Evolutionary conservation across 2,888 invertebrate genomes (phyloP), one percentile per base, ranked within the genome.

Genomic region (Creontiades dilutus): DNA sequence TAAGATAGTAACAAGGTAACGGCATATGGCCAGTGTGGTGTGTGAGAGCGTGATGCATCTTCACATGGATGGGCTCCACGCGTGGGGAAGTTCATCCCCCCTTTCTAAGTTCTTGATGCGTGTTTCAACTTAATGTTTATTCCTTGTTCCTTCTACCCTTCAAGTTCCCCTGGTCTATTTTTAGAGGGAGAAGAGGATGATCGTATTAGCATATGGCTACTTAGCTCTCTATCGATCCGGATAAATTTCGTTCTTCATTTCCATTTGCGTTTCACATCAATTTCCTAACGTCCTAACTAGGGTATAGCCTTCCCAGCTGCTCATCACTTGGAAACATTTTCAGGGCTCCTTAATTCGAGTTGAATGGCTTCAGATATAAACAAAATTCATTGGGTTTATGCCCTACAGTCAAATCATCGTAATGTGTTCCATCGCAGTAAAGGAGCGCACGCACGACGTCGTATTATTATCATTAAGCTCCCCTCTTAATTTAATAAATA

Each of bases 191-290:
- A 27, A 23, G 68, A 68, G 19, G 57, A 57, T n/a, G 57, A 57
- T 57, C 68, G 23, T 27, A 68, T 68, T 68, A 68, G 12, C 68
- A 68, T 27, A 68, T 68, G 68, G 68, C 68, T 68, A 68, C 68
- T 68, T 27, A 27, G 23, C 5, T 68, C 68, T 68, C 19, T 68
- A 68, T 68, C 27, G 68, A 68, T 68, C 23, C 68, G 68, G 68
- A 68, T 23, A 68, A 68, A 68, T 19, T 4, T 19, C 68, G 12
- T 23, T 16, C 61, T n/a, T n/a, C 57, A 9, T 16, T 19, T 19
- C 61, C 61, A 11, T n/a, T 61, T 14, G 12, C 57, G n/a, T 57
- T 57, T n/a, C 57, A n/a, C 57, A 57, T 68, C 68, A 68, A 23
- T 19, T 68, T 68, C 11, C 27, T 68, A 27, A 68, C 27, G 7